Base-by-base conservation (phyloP, 2,797 vertebrate species). In the Pelodytes ibericus region DNA sequence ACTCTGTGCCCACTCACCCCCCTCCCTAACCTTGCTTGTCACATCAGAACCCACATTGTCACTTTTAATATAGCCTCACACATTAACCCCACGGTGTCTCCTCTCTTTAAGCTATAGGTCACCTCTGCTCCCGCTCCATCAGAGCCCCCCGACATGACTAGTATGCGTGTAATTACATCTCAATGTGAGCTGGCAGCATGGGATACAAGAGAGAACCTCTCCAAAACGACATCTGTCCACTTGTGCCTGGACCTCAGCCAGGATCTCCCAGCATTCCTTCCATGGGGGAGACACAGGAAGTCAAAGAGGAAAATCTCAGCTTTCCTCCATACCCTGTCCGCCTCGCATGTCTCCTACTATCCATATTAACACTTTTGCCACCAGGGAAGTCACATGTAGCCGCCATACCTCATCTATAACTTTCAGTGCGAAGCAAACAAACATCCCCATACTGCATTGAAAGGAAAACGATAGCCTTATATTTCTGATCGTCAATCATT, bases 221-320 rank as follows among this genome's bases (percentile, higher is more conserved):
- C 9, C 16, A 44, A 59, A 75, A 51, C 18, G 25, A 30, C 65
- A 53, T 31, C 67, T 61, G 56, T 75, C 73, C 64, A 15, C 56
- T 25, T 15, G 24, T 29, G 3, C n/a, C 73, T 69, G 74, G 57
- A 56, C 22, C 27, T 30, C 29, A 10, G 65, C 74, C 74, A 75
- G 53, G 44, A 20, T 18, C 8, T 67, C 65, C 26, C 41, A 53
- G 33, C 57, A 75, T 75, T 69, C 74, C 58, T 69, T 75, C 65
- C 74, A 75, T 62, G 25, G 25, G 66, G 58, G 51, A 33, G 65
- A 61, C 64, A 68, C 64, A 68, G 30, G 73, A 68, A 51, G 53
- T 66, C 24, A 20, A 11, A 69, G n/a, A 60, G 25, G 9, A 44
- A 67, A 47, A 49, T 67, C 25, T 51, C 3, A n/a, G 41, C 39